These are phyloP conservation scores for Thermophis baileyi DNA, from an alignment of 2,113 vertebrate genomes.

Conservation along the genomic window DNA sequence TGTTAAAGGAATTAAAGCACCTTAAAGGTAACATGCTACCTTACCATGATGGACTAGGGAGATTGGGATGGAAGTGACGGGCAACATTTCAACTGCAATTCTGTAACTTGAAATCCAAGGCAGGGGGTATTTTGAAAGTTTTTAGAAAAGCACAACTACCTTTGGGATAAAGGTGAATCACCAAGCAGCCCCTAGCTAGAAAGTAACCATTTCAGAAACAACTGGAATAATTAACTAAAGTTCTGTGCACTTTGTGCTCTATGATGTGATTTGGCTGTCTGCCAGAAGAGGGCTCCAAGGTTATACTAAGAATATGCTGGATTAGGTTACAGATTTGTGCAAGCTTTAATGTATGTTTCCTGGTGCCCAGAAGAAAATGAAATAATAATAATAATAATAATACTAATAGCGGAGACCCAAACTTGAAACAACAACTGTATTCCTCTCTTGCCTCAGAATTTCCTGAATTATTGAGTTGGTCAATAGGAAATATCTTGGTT, in stretches of 20 bases:
- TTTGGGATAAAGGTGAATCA: background rate
- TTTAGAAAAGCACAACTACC: background rate
- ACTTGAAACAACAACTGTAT: background rate
- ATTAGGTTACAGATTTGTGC: background rate
- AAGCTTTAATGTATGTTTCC: background rate
- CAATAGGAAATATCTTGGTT: background rate
- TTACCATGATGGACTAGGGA: background rate
- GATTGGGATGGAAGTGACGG: background rate
- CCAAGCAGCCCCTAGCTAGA: background rate
- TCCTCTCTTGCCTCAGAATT: background rate
- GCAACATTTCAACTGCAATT: background rate
- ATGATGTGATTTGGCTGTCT: background rate
- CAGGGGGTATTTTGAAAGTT: background rate
- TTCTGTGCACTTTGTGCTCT: background rate
- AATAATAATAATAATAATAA: too few relatives aligned
- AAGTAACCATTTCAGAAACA: background rate
- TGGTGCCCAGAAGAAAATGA: background rate
- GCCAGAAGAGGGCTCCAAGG: background rate
- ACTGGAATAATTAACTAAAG: background rate
- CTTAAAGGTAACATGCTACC: background rate
- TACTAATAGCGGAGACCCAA: background rate
- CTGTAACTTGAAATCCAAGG: background rate
- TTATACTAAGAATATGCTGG: background rate
- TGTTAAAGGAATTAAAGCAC: background rate
- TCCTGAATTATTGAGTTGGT: background rate